Evolutionary conservation across 1,140 invertebrate genomes (phyloP).

Genomic region (Drosophila mayri): DNA sequence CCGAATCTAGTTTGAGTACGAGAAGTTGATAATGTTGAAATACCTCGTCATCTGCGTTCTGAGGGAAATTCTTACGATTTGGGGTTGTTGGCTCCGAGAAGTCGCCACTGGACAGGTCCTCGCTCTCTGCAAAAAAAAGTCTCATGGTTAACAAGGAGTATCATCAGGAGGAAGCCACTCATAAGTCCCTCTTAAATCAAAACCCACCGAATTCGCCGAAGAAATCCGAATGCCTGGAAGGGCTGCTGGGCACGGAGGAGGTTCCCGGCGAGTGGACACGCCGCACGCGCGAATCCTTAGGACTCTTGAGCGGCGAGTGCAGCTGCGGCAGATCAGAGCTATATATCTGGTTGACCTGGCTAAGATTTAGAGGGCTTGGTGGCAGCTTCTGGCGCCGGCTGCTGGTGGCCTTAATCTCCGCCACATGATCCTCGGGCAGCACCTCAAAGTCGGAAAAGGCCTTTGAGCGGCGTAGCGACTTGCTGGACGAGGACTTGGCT

Average conservation of each 20-base stretch:
- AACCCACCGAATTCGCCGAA: conserved; percentile 84
- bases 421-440: conserved; percentile 78
- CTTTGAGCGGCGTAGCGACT: conserved; percentile 72
- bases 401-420: conserved; percentile 67
- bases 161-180: background rate
- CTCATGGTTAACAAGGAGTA: background rate
- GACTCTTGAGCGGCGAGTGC: conserved; percentile 75
- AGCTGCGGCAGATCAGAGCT: conserved; percentile 75
- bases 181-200: background rate
- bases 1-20: conserved; percentile 89
- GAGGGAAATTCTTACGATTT: conserved; percentile 71
- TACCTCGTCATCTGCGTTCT: conserved; percentile 86
- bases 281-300: conserved; percentile 73
- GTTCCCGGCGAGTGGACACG: conserved; percentile 71
- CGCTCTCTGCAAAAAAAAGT: conserved; percentile 68
- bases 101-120: conserved; percentile 83
- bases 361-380: conserved; percentile 78
- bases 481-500: conserved; percentile 74
- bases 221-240: conserved; percentile 87
- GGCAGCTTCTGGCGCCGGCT: conserved; percentile 61
- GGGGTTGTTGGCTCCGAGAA: conserved; percentile 80
- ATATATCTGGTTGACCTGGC: conserved; percentile 75
- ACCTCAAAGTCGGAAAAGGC: conserved; percentile 79
- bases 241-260: conserved; percentile 89
- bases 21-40: conserved; percentile 88